These are phyloP conservation scores for Thripadectes ignobilis DNA, from an alignment of 2,797 vertebrate species.

Conservation along the genomic window DNA sequence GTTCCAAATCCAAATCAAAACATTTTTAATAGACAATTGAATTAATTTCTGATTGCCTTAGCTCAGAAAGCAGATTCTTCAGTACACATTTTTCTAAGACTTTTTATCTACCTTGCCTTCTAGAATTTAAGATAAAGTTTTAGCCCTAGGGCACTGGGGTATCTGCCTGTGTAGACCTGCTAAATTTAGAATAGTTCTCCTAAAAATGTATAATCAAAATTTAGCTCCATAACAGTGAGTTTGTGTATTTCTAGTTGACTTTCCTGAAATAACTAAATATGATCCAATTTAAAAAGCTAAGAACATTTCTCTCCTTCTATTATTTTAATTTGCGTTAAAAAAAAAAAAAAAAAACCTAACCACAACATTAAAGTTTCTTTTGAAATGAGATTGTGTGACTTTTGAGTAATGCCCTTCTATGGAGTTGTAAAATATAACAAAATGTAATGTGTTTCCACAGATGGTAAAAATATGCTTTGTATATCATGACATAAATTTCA, in stretches of 20 bases:
- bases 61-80: not conserved
- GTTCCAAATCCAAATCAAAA: not conserved
- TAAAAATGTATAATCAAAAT: not conserved
- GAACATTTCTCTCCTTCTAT: not conserved
- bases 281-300: not conserved
- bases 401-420: not conserved
- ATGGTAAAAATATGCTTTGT: not conserved
- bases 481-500: not conserved
- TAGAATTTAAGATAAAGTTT: conserved; percentile 5
- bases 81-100: not conserved
- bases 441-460: not conserved
- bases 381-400: not conserved
- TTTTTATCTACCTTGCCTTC: not conserved
- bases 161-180: not conserved
- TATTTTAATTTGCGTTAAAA: not conserved
- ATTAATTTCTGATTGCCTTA: not conserved
- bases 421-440: not conserved
- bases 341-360: not conserved
- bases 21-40: not conserved
- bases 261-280: not conserved
- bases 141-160: not conserved
- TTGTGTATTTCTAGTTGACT: not conserved
- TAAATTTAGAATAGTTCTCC: conserved; percentile 15
- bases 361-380: not conserved
- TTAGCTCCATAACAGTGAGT: not conserved